Conservation (phyloP, 2,888 invertebrate species). For the Aspidiotus destructor region DNA sequence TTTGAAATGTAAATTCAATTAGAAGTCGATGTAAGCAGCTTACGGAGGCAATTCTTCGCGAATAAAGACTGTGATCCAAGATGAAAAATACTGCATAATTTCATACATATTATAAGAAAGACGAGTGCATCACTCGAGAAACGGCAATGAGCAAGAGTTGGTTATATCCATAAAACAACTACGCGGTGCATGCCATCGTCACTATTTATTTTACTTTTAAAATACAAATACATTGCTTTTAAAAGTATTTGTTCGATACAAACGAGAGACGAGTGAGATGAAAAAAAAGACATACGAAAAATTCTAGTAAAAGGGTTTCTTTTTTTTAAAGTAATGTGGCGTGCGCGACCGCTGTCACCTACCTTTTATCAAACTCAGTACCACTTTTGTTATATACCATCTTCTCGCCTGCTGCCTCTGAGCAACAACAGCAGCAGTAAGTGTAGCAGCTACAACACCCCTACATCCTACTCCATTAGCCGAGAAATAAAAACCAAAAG, state of each 20-base stretch:
- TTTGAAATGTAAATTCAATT: too few species aligned
- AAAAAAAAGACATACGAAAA: conserved; percentile 7
- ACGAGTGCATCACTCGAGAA: not conserved
- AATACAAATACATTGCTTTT: conserved; percentile 30
- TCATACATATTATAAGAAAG: too few species aligned
- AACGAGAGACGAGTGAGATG: too few species aligned
- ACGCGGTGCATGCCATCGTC: conserved; percentile 12
- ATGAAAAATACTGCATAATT: too few species aligned
- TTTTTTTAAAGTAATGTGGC: conserved; percentile 15
- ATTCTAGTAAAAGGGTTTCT: conserved; percentile 4
- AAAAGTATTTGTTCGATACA: conserved; percentile 22
- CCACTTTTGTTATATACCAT: not conserved
- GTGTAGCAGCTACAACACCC: too few species aligned
- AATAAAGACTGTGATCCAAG: too few species aligned
- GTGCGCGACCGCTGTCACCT: conserved; percentile 30
- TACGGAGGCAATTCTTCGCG: too few species aligned
- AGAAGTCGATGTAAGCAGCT: too few species aligned
- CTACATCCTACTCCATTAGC: conserved; percentile 30
- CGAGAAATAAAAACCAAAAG: conserved; percentile 30
- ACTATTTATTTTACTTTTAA: conserved; percentile 30
- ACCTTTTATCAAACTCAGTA: conserved; percentile 27
- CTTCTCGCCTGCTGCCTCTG: not conserved
- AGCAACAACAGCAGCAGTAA: not conserved
- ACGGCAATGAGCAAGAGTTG: conserved; percentile 15
- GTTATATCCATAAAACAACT: conserved; percentile 7